A percentile compares a stretch with the other conserved stretches of the same genome.
These are phyloP conservation scores for Acleris cristana DNA, from an alignment of 2,888 invertebrate genomes.

Conservation along the genomic window DNA sequence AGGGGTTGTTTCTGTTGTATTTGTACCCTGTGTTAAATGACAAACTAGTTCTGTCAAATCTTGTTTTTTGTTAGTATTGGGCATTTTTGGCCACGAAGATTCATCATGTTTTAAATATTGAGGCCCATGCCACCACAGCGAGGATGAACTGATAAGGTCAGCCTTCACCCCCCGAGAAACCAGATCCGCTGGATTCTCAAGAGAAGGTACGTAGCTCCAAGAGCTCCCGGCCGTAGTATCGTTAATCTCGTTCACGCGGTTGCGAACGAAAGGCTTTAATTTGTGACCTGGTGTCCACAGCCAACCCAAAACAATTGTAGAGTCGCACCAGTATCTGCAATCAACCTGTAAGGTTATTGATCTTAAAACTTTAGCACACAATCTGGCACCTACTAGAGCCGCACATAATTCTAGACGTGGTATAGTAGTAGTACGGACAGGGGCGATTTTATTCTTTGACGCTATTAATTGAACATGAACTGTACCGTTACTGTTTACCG, in stretches of 20 bases:
- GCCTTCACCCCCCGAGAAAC: conserved; percentile 14
- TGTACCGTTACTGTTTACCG: not conserved
- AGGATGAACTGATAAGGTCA: not conserved
- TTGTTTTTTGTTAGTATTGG: not conserved
- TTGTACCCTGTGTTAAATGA: not conserved
- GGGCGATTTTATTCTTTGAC: not conserved
- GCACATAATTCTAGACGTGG: conserved; percentile 2
- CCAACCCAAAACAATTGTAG: too few relatives aligned
- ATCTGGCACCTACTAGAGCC: conserved; percentile 8
- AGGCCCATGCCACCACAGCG: not conserved
- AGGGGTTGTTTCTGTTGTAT: not conserved
- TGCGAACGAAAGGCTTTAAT: too few relatives aligned
- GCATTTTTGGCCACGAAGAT: not conserved
- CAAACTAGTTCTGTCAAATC: not conserved
- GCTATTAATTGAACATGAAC: not conserved
- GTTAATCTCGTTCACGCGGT: not conserved
- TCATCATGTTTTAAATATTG: not conserved
- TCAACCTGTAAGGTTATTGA: conserved; percentile 4
- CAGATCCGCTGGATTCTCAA: conserved; percentile 15
- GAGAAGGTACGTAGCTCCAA: conserved; percentile 16
- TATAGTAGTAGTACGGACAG: not conserved
- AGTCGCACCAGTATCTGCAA: not conserved
- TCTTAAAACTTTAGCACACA: conserved; percentile 8
- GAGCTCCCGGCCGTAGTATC: not conserved
- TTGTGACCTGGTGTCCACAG: too few relatives aligned